Evolutionary conservation across 1,140 invertebrate species (phyloP), one percentile per base, ranked within the genome.

Genomic region (Magallana ariakensis): DNA sequence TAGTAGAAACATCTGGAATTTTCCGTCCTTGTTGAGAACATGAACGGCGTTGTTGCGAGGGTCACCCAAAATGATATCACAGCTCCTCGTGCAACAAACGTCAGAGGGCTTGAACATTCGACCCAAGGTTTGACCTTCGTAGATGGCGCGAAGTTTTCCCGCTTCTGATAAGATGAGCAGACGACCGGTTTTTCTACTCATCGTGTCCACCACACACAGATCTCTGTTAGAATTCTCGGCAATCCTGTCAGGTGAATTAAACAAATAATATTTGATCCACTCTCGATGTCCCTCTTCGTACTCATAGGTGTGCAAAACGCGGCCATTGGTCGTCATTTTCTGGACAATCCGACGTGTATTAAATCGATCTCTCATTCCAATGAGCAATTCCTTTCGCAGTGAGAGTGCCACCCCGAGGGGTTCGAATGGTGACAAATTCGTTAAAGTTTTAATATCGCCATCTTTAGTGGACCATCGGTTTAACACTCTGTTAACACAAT

Each of bases 191-290:
- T 55, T 56, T 54, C 54, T 54, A 56, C 80, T 82, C 46, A 82
- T 82, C 46, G 80, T 82, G 33, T 82, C 80, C 15, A 82, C 80
- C 16, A 82, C 80, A 4, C 80, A 82, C 33, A 82, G 15, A 56
- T 82, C 80, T n/a, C 46, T 56, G 19, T 82, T 82, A 26, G 4
- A 82, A 82, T 19, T 82, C 19, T 82, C 80, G 16, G 80, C 80
- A 8, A 82, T 53, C 54, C 54, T 82, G 46, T 54, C 54, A 54
- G 80, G 80, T 19, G 80, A 82, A 22, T 82, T 82, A 11, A 82
- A 82, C 80, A 82, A 55, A 22, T 82, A 56, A 82, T 82, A 82
- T 82, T 82, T 54, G 80, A 82, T 54, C 80, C 80, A 82, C 54
- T 82, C 54, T 82, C 46, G 46, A 55, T 82, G 46, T n/a, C 80